Evolutionary conservation across 2,113 vertebrate species (phyloP).

Genomic region (Mola mola): DNA sequence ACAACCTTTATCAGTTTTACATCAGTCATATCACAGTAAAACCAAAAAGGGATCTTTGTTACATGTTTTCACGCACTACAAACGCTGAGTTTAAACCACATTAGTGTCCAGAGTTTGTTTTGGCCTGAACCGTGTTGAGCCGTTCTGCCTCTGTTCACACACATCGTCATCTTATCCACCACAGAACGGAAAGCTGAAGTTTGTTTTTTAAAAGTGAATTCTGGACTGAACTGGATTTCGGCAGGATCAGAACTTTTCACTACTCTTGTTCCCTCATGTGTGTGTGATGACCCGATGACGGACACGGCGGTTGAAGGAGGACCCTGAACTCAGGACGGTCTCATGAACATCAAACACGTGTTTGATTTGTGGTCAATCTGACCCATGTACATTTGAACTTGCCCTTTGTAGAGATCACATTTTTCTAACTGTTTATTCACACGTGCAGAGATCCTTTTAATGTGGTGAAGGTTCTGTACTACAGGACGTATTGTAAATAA

Average conservation of each 20-base stretch:
- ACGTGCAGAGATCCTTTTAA: conserved; percentile 24
- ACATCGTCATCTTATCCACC: too few relatives aligned
- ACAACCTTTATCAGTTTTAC: too few relatives aligned
- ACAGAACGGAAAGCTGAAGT: too few relatives aligned
- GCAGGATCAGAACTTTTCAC: not conserved
- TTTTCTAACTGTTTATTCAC: conserved; percentile 57
- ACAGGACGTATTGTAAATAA: conserved; percentile 65
- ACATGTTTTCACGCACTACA: too few relatives aligned
- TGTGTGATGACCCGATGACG: not conserved
- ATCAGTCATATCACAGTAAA: too few relatives aligned
- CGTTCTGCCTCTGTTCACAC: too few relatives aligned
- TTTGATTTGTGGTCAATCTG: conserved; percentile 19
- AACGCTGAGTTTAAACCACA: too few relatives aligned
- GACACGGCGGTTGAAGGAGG: conserved; percentile 29
- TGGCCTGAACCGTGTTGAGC: too few relatives aligned
- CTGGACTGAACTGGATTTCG: conserved; percentile 25
- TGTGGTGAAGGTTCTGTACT: conserved; percentile 43
- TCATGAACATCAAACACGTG: conserved; percentile 36
- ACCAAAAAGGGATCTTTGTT: too few relatives aligned
- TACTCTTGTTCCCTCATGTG: not conserved
- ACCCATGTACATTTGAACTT: conserved; percentile 50
- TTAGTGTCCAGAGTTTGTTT: too few relatives aligned
- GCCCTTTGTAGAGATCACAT: conserved; percentile 57
- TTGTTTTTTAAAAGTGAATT: too few relatives aligned
- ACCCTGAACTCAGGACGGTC: conserved; percentile 20